These are phyloP conservation scores for Macropis europaea DNA, from an alignment of 2,888 invertebrate genomes.

Conservation along the genomic window DNA sequence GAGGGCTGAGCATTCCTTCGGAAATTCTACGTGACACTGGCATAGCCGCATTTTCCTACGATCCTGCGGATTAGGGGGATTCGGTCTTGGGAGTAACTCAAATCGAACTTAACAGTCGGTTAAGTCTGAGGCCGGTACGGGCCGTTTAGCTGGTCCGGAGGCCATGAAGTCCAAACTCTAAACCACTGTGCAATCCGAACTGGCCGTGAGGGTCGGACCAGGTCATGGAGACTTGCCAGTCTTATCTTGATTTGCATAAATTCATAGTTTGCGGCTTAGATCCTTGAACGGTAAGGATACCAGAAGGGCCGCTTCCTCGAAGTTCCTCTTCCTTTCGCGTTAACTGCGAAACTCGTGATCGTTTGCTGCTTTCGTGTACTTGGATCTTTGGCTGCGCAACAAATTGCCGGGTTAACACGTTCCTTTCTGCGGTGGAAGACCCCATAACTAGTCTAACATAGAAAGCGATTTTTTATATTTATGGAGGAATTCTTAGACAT, in stretches of 20 bases:
- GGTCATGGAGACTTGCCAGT: conserved; percentile 71
- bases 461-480: too few relatives aligned
- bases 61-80: conserved; percentile 53
- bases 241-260: conserved; percentile 80
- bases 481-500: too few relatives aligned
- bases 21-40: conserved; percentile 23
- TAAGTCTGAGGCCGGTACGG: conserved; percentile 65
- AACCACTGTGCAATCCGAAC: conserved; percentile 59
- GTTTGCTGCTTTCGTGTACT: neutral
- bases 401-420: neutral
- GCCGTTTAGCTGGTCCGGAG: conserved; percentile 57
- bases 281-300: conserved; percentile 68
- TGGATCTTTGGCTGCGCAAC: neutral
- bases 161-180: conserved; percentile 60
- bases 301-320: conserved; percentile 54
- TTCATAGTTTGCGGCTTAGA: conserved; percentile 76
- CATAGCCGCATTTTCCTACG: conserved; percentile 42
- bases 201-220: conserved; percentile 40
- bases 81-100: conserved; percentile 66
- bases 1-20: conserved; percentile 31
- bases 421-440: neutral
- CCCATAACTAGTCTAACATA: too few relatives aligned
- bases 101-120: conserved; percentile 74
- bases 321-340: conserved; percentile 31
- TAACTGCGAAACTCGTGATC: conserved; percentile 3